Evolutionary conservation across 2,888 invertebrate species (phyloP).

Genomic region (Conomelus anceps): DNA sequence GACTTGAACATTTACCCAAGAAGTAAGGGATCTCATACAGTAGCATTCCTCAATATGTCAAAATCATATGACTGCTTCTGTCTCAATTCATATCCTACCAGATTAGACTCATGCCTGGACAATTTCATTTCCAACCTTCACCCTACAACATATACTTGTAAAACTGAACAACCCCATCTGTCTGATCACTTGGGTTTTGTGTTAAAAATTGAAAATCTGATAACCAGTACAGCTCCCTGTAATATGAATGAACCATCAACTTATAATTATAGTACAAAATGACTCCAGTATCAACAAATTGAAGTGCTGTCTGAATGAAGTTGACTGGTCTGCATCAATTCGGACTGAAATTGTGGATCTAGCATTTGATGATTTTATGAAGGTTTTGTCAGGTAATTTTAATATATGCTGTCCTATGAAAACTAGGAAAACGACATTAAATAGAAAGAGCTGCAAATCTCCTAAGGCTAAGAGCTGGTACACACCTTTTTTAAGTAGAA

Average conservation of each 20-base stretch:
- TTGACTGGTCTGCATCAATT: neutral
- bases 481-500: too few relatives aligned
- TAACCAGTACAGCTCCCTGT: too few relatives aligned
- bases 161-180: too few relatives aligned
- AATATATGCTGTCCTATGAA: neutral
- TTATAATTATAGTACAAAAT: too few relatives aligned
- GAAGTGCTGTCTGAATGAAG: neutral
- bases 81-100: neutral
- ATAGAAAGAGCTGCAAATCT: too few relatives aligned
- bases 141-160: too few relatives aligned
- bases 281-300: neutral
- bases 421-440: too few relatives aligned
- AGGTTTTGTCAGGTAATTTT: neutral
- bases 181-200: too few relatives aligned
- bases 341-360: neutral
- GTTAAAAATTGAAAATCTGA: too few relatives aligned
- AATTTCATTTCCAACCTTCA: neutral
- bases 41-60: neutral
- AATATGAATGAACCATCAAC: too few relatives aligned
- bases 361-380: neutral
- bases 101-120: neutral
- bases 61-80: conserved; percentile 1
- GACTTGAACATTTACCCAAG: too few relatives aligned
- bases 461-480: too few relatives aligned
- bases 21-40: neutral